Evolutionary conservation across 2,797 vertebrate species (phyloP).

Genomic region (Pangasius djambal): DNA sequence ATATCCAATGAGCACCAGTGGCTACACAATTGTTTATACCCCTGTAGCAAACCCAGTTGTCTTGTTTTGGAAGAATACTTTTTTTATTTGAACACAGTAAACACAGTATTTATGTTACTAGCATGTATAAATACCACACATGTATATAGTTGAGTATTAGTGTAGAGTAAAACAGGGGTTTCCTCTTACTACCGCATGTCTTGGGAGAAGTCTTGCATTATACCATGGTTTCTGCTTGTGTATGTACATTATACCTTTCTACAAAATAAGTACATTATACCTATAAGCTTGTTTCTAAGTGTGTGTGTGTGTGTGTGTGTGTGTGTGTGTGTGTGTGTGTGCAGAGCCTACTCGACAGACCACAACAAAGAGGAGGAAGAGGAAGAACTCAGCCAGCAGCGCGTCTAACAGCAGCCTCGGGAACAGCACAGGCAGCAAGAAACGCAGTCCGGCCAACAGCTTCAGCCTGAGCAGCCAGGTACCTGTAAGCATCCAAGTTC

Average conservation of each 20-base stretch:
- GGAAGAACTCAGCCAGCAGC: slow-evolving; percentile 98
- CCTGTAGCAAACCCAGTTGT: too few species aligned
- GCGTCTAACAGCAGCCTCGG: slow-evolving; percentile 93
- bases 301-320: slow-evolving; percentile 12
- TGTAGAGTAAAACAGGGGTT: not conserved
- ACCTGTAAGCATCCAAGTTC: slow-evolving; percentile 96
- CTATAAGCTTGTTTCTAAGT: not conserved
- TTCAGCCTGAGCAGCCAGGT: slow-evolving; percentile 99
- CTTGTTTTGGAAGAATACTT: not conserved
- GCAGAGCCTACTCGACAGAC: slow-evolving; percentile 96
- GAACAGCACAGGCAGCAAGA: slow-evolving; percentile 89
- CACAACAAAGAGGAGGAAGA: slow-evolving; percentile 96
- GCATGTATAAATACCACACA: not conserved
- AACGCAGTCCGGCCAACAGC: slow-evolving; percentile 90
- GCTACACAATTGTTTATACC: too few species aligned
- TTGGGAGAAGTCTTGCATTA: not conserved
- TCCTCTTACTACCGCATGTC: not conserved
- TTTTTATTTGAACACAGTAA: not conserved
- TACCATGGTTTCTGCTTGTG: not conserved
- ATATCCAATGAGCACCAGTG: too few species aligned
- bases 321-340: slow-evolving; percentile 15
- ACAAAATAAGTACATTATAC: not conserved
- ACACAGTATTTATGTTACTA: not conserved
- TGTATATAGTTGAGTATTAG: not conserved
- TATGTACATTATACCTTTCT: not conserved